A percentile compares a stretch with the other conserved stretches of the same genome.
Evolutionary conservation across 2,113 vertebrate species (phyloP).

Genomic region (Pedionomus torquatus): DNA sequence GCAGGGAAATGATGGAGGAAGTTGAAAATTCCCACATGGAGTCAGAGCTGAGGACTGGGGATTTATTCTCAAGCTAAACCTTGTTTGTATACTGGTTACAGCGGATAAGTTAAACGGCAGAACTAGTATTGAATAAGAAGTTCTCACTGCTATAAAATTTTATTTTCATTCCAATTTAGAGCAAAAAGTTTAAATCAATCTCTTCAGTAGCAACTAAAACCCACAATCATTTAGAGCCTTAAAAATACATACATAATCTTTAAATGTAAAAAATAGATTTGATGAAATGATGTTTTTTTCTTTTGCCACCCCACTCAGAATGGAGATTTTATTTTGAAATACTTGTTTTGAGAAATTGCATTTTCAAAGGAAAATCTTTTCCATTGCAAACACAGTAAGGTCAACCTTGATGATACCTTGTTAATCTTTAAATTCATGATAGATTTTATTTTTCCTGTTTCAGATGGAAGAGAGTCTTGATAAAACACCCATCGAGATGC

Average conservation of each 20-base stretch:
- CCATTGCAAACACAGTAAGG: neutral
- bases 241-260: neutral
- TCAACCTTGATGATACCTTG: neutral
- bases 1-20: neutral
- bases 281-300: neutral
- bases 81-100: neutral
- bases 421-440: neutral
- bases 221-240: neutral
- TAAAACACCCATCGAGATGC: slow-evolving; percentile 81
- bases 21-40: neutral
- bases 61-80: neutral
- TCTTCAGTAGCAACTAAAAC: neutral
- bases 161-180: neutral
- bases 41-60: neutral
- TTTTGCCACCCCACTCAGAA: neutral
- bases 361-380: neutral
- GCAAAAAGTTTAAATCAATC: neutral
- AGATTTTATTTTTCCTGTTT: neutral
- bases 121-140: neutral
- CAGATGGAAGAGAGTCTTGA: slow-evolving; percentile 84
- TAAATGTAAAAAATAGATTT: neutral
- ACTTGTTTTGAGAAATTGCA: neutral
- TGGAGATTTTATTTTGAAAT: neutral
- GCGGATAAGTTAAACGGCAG: neutral
- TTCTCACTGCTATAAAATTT: neutral